These are phyloP conservation scores for Spea bombifrons DNA, from an alignment of 2,113 vertebrate species.

Conservation along the genomic window DNA sequence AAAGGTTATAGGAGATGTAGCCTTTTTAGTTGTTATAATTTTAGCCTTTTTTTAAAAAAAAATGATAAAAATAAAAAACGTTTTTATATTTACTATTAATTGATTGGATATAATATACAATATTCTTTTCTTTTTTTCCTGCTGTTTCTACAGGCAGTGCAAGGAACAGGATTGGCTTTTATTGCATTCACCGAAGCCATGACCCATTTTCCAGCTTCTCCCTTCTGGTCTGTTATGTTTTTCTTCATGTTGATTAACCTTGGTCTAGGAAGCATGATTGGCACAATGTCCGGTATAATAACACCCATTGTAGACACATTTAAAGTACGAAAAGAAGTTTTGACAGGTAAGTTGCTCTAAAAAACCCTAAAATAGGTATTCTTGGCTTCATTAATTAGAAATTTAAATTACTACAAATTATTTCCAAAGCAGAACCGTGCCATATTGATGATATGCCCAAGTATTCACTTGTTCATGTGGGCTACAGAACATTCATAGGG, in stretches of 20 bases:
- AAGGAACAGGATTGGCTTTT: slow-evolving; percentile 97
- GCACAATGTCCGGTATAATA: slow-evolving; percentile 97
- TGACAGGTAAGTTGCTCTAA: slow-evolving; percentile 80
- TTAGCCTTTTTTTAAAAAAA: no score
- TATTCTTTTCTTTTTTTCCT: background rate
- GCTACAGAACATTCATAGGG: no score
- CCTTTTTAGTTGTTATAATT: no score
- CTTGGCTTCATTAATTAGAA: no score
- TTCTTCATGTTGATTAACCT: slow-evolving; percentile 98
- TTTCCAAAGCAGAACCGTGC: no score
- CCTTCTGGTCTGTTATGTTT: slow-evolving; percentile 98
- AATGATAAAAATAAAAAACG: no score
- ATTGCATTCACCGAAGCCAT: slow-evolving; percentile 98
- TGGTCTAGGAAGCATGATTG: slow-evolving; percentile 97
- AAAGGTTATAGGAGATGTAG: no score
- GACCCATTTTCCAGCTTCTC: slow-evolving; percentile 95
- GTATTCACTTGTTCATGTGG: no score
- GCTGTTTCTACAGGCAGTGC: slow-evolving; percentile 76
- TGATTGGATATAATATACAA: background rate
- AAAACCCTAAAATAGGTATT: no score
- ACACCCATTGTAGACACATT: slow-evolving; percentile 94
- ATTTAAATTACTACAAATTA: no score
- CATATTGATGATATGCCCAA: no score
- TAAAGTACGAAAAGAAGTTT: slow-evolving; percentile 93
- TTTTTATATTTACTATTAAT: no score